phyloP scores from a whole-genome alignment of 2,797 vertebrate genomes.

The Columba guinea region DNA sequence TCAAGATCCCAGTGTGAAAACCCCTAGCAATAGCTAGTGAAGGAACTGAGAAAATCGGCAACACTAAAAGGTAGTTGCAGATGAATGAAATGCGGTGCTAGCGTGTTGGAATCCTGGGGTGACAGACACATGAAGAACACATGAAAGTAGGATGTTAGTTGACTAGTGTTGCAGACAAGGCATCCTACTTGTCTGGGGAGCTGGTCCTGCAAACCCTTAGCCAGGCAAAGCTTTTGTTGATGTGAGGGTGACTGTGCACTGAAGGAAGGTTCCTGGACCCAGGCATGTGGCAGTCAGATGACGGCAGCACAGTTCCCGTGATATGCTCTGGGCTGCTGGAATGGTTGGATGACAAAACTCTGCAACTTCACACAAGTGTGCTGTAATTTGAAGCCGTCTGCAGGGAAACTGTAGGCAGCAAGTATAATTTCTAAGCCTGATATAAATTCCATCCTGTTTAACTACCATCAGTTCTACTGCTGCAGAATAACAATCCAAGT shows the following conservation, averaged over 20 bases:
- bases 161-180: background rate
- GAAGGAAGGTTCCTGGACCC: background rate
- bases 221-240: slow-evolving; percentile 13
- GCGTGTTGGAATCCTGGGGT: slow-evolving; percentile 5
- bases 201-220: background rate
- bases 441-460: slow-evolving; percentile 27
- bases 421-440: slow-evolving; percentile 6
- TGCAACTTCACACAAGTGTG: background rate
- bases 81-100: background rate
- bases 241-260: background rate
- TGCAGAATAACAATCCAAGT: background rate
- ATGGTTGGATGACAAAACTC: slow-evolving; percentile 5
- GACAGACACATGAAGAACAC: background rate
- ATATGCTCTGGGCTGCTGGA: background rate
- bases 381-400: slow-evolving; percentile 18
- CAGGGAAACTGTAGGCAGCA: background rate
- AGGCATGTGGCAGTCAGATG: slow-evolving; percentile 61
- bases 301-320: background rate
- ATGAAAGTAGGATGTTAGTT: background rate
- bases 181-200: background rate
- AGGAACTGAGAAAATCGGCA: background rate
- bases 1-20: background rate
- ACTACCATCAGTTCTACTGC: slow-evolving; percentile 1
- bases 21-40: background rate
- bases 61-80: background rate